A percentile compares a stretch with the other conserved stretches of the same genome.
Evolutionary conservation across 2,888 invertebrate species (phyloP).

Genomic region (Hanleya hanleyi): DNA sequence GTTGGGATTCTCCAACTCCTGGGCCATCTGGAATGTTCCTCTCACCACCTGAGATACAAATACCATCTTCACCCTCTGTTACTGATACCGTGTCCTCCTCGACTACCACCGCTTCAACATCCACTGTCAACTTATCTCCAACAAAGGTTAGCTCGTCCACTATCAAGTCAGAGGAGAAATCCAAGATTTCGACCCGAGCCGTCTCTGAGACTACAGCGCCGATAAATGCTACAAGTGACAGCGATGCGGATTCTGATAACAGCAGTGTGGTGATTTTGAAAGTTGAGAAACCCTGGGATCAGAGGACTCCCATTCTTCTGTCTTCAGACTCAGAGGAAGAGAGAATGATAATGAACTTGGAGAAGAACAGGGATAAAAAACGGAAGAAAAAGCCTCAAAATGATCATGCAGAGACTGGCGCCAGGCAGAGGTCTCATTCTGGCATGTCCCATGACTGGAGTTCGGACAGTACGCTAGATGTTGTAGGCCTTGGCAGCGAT

Average conservation of each 20-base stretch:
- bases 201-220: neutral
- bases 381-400: slow-evolving; percentile 25
- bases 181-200: no score
- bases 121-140: neutral
- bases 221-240: slow-evolving; percentile 17
- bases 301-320: slow-evolving; percentile 78
- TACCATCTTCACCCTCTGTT: neutral
- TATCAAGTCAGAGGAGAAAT: neutral
- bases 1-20: slow-evolving; percentile 67
- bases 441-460: neutral
- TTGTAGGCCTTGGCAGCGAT: neutral
- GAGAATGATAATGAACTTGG: slow-evolving; percentile 15
- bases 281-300: slow-evolving; percentile 80
- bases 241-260: slow-evolving; percentile 38
- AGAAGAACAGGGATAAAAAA: slow-evolving; percentile 27
- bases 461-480: neutral
- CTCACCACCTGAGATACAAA: no score
- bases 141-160: neutral
- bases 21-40: slow-evolving; percentile 53
- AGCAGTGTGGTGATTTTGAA: slow-evolving; percentile 76
- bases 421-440: neutral
- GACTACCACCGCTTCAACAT: neutral
- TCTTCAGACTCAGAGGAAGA: slow-evolving; percentile 56
- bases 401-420: neutral
- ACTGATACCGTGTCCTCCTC: neutral